A percentile compares a stretch with the other conserved stretches of the same genome.
These are phyloP conservation scores for Threskiornis aethiopicus DNA, from an alignment of 2,797 vertebrate genomes.

Conservation along the genomic window DNA sequence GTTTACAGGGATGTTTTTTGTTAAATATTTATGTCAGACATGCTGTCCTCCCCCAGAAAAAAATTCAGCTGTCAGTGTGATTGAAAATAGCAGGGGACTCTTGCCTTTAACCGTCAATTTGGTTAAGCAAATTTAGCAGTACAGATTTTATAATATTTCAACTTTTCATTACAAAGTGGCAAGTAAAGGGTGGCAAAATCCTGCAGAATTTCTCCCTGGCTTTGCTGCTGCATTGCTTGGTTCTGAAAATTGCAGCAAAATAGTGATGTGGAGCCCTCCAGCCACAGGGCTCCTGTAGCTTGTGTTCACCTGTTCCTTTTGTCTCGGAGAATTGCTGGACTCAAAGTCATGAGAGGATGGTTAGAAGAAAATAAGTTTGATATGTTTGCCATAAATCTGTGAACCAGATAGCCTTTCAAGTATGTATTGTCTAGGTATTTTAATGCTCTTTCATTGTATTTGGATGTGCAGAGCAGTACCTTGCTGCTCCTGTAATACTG, in stretches of 20 bases:
- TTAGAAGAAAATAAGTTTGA: background rate
- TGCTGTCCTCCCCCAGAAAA: background rate
- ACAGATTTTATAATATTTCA: background rate
- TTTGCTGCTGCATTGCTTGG: background rate
- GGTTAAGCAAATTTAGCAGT: background rate
- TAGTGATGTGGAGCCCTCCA: background rate
- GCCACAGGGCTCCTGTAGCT: background rate
- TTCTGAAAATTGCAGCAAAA: background rate
- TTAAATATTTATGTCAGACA: conserved; percentile 1
- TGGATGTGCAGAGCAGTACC: background rate
- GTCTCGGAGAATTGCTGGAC: background rate
- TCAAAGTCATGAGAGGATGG: background rate
- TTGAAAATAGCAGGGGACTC: background rate
- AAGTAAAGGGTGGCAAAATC: background rate
- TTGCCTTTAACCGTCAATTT: background rate
- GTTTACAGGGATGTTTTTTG: background rate
- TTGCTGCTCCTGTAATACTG: background rate
- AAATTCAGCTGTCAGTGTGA: background rate
- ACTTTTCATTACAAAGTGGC: background rate
- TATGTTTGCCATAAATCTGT: background rate
- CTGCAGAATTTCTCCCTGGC: background rate
- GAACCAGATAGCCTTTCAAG: background rate
- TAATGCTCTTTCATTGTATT: rapidly evolving
- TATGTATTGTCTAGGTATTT: background rate
- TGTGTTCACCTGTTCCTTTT: background rate